Percentiles rank a stretch among this genome's conserved stretches.
These are phyloP conservation scores for Pollimyrus isidori DNA, from an alignment of 2,113 vertebrate species.

Conservation along the genomic window DNA sequence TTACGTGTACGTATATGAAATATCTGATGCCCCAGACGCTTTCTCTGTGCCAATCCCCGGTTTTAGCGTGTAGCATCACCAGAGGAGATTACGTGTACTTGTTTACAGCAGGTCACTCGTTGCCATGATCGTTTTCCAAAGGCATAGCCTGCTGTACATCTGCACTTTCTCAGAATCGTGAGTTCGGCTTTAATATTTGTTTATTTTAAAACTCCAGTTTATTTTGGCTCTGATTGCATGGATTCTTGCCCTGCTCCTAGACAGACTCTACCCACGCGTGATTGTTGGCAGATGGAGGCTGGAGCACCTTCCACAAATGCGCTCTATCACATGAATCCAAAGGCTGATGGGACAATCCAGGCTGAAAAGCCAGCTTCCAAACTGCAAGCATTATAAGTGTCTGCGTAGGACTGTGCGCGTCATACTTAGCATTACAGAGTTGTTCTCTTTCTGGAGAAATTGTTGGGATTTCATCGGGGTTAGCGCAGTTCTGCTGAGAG, in stretches of 20 bases:
- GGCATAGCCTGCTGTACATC: neutral
- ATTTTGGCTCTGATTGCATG: neutral
- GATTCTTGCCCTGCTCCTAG: neutral
- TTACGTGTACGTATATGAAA: neutral
- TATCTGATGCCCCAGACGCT: neutral
- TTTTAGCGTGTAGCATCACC: neutral
- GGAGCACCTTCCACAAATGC: neutral
- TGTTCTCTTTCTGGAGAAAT: neutral
- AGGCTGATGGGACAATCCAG: neutral
- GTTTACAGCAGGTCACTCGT: neutral
- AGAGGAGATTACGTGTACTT: neutral
- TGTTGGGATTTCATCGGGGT: neutral
- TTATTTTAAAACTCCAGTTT: neutral
- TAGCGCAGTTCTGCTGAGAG: neutral
- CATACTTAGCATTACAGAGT: neutral
- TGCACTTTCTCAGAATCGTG: neutral
- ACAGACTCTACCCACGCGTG: neutral
- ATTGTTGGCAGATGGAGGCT: neutral
- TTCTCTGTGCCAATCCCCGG: too few species aligned
- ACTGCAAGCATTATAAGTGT: neutral
- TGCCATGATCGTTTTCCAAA: neutral
- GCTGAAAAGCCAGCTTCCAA: neutral
- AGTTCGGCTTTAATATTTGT: neutral
- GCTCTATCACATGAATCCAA: neutral
- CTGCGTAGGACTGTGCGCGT: neutral